Evolutionary conservation across 2,113 vertebrate species (phyloP).

Genomic region (Ursus arctos): DNA sequence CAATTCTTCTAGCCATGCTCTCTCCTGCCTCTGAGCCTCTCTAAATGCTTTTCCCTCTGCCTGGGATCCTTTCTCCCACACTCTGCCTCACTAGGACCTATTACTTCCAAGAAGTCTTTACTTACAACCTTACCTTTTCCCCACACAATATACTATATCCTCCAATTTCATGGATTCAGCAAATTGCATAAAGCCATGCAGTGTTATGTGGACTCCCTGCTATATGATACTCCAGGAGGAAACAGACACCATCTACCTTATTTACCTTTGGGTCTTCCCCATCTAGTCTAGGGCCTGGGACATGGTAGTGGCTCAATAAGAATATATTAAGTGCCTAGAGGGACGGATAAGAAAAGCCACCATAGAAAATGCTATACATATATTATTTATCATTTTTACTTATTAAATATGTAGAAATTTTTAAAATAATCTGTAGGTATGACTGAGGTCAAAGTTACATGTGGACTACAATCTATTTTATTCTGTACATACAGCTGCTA

Average conservation of each 20-base stretch:
- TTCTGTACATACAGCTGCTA: background rate
- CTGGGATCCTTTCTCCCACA: background rate
- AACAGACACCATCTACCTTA: background rate
- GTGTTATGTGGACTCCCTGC: background rate
- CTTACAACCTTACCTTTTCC: background rate
- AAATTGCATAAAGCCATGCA: background rate
- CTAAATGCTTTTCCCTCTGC: background rate
- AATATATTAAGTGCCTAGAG: background rate
- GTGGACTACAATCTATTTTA: background rate
- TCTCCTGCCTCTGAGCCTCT: background rate
- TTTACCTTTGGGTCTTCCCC: background rate
- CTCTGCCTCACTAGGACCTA: background rate
- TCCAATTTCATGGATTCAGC: background rate
- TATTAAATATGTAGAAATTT: background rate
- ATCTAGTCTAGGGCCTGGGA: background rate
- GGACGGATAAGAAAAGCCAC: background rate
- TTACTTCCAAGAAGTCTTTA: background rate
- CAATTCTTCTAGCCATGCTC: background rate
- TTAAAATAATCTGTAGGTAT: background rate
- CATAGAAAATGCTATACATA: background rate
- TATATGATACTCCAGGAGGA: background rate
- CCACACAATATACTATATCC: background rate
- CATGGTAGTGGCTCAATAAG: background rate
- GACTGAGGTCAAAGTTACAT: slow-evolving; percentile 38
- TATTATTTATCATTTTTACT: background rate